Evolutionary conservation across 1,140 invertebrate genomes (phyloP).

Genomic region (Copidosoma floridanum): DNA sequence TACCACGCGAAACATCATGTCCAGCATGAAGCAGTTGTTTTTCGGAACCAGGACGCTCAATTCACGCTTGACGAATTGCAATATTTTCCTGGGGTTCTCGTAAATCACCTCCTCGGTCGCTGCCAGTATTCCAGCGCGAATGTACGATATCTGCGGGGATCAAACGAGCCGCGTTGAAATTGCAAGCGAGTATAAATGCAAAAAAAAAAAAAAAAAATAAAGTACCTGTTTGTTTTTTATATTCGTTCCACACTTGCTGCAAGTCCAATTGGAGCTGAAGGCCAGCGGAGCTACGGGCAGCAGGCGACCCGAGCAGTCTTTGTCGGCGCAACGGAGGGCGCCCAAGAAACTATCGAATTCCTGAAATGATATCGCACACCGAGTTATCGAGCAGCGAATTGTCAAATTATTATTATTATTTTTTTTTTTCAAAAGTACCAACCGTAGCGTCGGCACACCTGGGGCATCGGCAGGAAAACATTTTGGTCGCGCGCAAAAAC

Average conservation of each 20-base stretch:
- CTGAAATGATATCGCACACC: constrained; percentile 21
- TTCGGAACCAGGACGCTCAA: constrained; percentile 35
- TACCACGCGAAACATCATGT: constrained; percentile 42
- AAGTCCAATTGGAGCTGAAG: constrained; percentile 35
- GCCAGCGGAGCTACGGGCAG: constrained; percentile 36
- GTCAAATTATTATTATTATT: neutral
- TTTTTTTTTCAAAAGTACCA: constrained; percentile 9
- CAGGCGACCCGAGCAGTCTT: constrained; percentile 36
- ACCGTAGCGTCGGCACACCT: constrained; percentile 72
- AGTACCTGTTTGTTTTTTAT: constrained; percentile 39
- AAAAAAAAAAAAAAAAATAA: neutral
- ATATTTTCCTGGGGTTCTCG: constrained; percentile 33
- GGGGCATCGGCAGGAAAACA: constrained; percentile 70
- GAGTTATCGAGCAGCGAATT: too few relatives aligned
- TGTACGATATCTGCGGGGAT: constrained; percentile 36
- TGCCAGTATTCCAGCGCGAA: constrained; percentile 34
- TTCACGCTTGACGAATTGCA: constrained; percentile 35
- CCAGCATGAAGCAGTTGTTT: constrained; percentile 40
- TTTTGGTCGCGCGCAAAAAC: constrained; percentile 69
- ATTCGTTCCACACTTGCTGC: constrained; percentile 31
- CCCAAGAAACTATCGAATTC: constrained; percentile 42
- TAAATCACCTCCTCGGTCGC: constrained; percentile 29
- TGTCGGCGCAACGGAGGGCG: constrained; percentile 40
- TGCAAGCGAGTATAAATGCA: neutral
- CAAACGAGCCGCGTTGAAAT: neutral